phyloP scores from a whole-genome alignment of 2,888 invertebrate species.

The Megalurothrips usitatus region DNA sequence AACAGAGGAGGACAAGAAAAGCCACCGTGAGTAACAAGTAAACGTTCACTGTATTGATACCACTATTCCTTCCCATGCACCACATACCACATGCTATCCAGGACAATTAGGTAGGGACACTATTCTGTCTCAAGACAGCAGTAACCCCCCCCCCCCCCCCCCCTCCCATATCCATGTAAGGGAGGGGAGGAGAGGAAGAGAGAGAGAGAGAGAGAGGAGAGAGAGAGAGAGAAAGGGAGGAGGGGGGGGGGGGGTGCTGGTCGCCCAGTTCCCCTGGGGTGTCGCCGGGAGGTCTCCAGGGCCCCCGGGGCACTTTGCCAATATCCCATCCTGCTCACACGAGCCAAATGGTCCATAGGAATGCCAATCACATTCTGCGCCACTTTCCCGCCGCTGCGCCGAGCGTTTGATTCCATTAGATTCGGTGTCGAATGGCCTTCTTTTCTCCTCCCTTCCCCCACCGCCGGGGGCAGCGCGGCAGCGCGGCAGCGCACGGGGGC shows the following conservation, averaged over 20 bases:
- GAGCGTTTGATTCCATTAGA: conserved; percentile 24
- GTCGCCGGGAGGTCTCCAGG: too few species aligned
- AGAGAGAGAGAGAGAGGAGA: conserved; percentile 27
- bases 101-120: too few species aligned
- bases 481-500: too few species aligned
- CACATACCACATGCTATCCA: too few species aligned
- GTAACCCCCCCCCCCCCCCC: too few species aligned
- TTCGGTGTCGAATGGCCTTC: conserved; percentile 14
- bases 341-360: conserved; percentile 33
- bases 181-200: conserved; percentile 28
- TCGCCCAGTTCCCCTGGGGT: too few species aligned
- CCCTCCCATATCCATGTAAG: too few species aligned
- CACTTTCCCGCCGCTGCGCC: conserved; percentile 36
- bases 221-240: conserved; percentile 29
- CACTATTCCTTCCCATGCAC: too few species aligned
- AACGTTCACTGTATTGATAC: too few species aligned
- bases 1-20: conserved; percentile 42
- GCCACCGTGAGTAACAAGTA: conserved; percentile 30
- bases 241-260: conserved; percentile 1
- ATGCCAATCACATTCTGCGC: conserved; percentile 41
- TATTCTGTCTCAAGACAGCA: too few species aligned
- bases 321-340: conserved; percentile 19
- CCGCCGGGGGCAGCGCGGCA: neutral
- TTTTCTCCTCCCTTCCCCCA: neutral
- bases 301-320: neutral